Evolutionary conservation across 2,888 invertebrate species (phyloP), one percentile per base, ranked within the genome.

Genomic region (Aproaerema taeniolella): DNA sequence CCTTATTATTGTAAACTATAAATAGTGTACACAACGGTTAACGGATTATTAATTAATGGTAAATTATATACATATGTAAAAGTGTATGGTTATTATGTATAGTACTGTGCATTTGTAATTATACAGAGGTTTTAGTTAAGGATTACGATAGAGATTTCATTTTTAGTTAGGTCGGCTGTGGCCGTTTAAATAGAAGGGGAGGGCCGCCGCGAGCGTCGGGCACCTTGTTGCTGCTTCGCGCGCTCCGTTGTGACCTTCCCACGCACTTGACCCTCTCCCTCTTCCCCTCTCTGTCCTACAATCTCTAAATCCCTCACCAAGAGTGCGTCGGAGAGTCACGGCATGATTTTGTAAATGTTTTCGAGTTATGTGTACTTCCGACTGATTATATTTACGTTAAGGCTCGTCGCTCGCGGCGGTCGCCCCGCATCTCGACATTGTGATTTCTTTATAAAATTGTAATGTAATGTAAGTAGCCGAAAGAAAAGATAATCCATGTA

Each of bases 391-490:
- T 69, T 77, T 68, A 77, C 68, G 67, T 69, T 64, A 60, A 51
- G 62, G 56, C 56, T 50, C 55, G 47, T 59, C 52, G 58, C 53
- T 53, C 55, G 61, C 60, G 59, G 60, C 65, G 62, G 58, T 63
- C 67, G 63, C 56, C 56, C 49, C 29, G 37, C 12, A 17, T 9
- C 65, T 64, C 74, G 66, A 71, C 72, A 77, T 74, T 86, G 85
- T 86, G 85, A 86, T 86, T 86, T 86, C 82, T 83, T 81, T 83
- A 81, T 83, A 83, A 76, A 68, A 72, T 63, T 82, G 76, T 80
- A 81, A 78, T 77, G 77, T 82, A 69, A 67, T 81, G 71, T 82
- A 85, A 83, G 83, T 86, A 86, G 85, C 72, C 71, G 77, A 80
- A 82, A 75, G 67, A 77, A 72, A 75, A 78, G 74, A 78, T 82